These are phyloP conservation scores for Argya squamiceps DNA, from an alignment of 2,797 vertebrate genomes.

Conservation along the genomic window DNA sequence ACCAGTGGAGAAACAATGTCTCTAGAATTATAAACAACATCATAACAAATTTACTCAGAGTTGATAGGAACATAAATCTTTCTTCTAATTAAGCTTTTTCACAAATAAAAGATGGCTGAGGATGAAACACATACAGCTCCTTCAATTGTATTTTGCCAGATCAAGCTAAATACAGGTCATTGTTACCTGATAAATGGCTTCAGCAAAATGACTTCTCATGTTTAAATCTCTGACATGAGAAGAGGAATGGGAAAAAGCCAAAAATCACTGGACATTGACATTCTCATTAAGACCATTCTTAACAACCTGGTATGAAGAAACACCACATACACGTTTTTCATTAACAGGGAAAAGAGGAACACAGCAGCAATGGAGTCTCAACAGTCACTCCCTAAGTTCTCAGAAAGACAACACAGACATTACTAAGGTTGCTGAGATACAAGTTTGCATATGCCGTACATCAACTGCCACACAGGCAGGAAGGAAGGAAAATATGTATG, in stretches of 20 bases:
- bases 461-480: neutral
- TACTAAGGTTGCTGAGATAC: neutral
- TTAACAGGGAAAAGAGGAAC: neutral
- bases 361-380: neutral
- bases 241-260: neutral
- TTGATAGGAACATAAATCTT: constrained; percentile 25
- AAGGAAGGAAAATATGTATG: neutral
- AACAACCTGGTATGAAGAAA: neutral
- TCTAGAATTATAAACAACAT: constrained; percentile 16
- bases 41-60: neutral
- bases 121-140: neutral
- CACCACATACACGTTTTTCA: neutral
- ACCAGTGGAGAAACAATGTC: constrained; percentile 27
- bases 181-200: neutral
- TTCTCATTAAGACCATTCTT: neutral
- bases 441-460: neutral
- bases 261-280: neutral
- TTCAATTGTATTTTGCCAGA: neutral
- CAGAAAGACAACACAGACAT: neutral
- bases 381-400: neutral
- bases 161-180: neutral
- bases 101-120: neutral
- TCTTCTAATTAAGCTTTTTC: constrained; percentile 12
- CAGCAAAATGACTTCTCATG: neutral
- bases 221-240: neutral